phyloP scores from a whole-genome alignment of 2,113 vertebrate species.

The Dendrocopos noguchii region DNA sequence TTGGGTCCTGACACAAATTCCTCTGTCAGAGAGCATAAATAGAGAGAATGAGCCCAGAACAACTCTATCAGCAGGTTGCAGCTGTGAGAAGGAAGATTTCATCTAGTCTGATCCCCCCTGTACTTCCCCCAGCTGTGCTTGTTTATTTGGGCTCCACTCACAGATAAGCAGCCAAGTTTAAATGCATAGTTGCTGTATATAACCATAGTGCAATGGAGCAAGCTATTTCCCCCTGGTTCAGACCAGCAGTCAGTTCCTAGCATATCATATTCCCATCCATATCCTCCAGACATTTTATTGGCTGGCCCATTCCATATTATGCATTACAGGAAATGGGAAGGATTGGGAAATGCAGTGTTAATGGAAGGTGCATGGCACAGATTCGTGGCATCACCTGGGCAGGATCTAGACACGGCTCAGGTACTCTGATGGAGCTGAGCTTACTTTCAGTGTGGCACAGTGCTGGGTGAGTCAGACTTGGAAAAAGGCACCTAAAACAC shows the following conservation, averaged over 20 bases:
- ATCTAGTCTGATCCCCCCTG: not conserved
- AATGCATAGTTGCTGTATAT: not conserved
- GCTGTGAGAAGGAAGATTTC: constrained; percentile 6
- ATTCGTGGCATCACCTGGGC: not conserved
- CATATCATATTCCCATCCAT: not conserved
- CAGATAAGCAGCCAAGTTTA: not conserved
- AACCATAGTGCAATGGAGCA: not conserved
- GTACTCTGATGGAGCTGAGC: not conserved
- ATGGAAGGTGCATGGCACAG: not conserved
- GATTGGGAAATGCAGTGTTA: not conserved
- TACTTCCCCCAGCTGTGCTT: not conserved
- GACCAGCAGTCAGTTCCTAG: not conserved
- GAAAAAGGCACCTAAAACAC: not conserved
- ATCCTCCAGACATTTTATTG: constrained; percentile 1
- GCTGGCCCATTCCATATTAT: not conserved
- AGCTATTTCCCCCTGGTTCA: not conserved
- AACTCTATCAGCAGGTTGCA: not conserved
- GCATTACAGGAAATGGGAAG: not conserved
- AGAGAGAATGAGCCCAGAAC: not conserved
- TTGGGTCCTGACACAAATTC: not conserved
- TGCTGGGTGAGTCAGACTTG: not conserved
- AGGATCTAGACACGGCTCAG: not conserved
- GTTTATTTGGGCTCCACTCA: constrained; percentile 25
- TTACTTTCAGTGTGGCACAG: not conserved
- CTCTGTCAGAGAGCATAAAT: not conserved